Percentiles rank a stretch among this genome's conserved stretches.
Evolutionary conservation across 1,140 invertebrate species (phyloP).

Genomic region (Rhopalosiphum maidis): DNA sequence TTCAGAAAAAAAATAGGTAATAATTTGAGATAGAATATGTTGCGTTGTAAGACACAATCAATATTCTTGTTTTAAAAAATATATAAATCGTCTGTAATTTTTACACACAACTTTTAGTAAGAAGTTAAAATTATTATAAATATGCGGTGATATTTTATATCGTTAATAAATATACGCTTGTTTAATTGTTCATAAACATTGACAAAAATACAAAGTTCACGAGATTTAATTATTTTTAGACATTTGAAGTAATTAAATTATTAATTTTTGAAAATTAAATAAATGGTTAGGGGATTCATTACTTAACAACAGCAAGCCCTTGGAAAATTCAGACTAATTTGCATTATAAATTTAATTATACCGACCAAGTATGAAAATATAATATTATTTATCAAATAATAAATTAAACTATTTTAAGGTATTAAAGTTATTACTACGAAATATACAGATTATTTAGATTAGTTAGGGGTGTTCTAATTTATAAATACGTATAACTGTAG

Average conservation of each 20-base stretch:
- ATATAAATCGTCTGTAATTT: background rate
- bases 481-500: background rate
- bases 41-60: background rate
- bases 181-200: background rate
- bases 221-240: conserved; percentile 5
- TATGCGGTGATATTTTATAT: background rate
- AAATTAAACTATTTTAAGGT: background rate
- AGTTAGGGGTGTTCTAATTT: background rate
- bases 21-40: background rate
- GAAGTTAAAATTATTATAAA: background rate
- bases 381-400: background rate
- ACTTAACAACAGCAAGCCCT: background rate
- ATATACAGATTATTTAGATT: background rate
- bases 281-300: background rate
- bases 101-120: background rate
- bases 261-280: background rate
- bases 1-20: background rate
- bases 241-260: background rate
- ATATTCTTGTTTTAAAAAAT: background rate
- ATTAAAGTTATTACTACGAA: background rate
- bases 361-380: background rate
- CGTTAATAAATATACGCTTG: background rate
- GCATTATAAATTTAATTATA: background rate
- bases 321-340: background rate
- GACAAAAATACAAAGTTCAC: background rate